A percentile compares a stretch with the other conserved stretches of the same genome.
Evolutionary conservation across 2,888 invertebrate species (phyloP).

Genomic region (Elgonia sp.): DNA sequence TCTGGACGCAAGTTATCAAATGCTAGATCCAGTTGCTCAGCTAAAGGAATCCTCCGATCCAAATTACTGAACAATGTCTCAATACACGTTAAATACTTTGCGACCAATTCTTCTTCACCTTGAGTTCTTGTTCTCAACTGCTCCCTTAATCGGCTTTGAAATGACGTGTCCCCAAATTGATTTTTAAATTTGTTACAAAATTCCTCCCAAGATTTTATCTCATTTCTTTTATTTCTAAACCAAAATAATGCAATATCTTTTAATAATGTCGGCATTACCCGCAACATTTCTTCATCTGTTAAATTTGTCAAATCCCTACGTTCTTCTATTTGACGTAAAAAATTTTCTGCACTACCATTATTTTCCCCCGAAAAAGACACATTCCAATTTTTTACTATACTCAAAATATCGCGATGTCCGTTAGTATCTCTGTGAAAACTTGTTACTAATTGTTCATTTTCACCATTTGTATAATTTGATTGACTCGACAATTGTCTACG

Average conservation of each 20-base stretch:
- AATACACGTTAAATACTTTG: slow-evolving; percentile 32
- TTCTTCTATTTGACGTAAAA: slow-evolving; percentile 45
- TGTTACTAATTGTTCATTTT: too few species aligned
- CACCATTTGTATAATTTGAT: too few species aligned
- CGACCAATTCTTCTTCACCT: slow-evolving; percentile 30
- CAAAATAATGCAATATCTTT: slow-evolving; percentile 29
- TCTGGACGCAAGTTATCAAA: slow-evolving; percentile 51
- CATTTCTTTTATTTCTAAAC: slow-evolving; percentile 11
- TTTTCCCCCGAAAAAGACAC: background rate
- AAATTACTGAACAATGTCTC: slow-evolving; percentile 30
- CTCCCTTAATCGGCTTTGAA: slow-evolving; percentile 29
- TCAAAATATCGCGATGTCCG: background rate
- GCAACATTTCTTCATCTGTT: slow-evolving; percentile 36
- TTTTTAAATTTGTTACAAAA: slow-evolving; percentile 4
- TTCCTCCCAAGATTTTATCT: slow-evolving; percentile 12
- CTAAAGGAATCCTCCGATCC: background rate
- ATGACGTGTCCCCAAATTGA: slow-evolving; percentile 15
- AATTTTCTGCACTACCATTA: slow-evolving; percentile 30
- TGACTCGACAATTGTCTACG: too few species aligned
- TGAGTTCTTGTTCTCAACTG: slow-evolving; percentile 14
- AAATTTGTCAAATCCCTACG: background rate
- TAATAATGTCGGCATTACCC: slow-evolving; percentile 7
- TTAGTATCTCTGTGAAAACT: too few species aligned
- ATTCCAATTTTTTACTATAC: background rate
- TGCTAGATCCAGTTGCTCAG: slow-evolving; percentile 45